Evolutionary conservation across 1,140 invertebrate species (phyloP).

Genomic region (Heterodera carotae): DNA sequence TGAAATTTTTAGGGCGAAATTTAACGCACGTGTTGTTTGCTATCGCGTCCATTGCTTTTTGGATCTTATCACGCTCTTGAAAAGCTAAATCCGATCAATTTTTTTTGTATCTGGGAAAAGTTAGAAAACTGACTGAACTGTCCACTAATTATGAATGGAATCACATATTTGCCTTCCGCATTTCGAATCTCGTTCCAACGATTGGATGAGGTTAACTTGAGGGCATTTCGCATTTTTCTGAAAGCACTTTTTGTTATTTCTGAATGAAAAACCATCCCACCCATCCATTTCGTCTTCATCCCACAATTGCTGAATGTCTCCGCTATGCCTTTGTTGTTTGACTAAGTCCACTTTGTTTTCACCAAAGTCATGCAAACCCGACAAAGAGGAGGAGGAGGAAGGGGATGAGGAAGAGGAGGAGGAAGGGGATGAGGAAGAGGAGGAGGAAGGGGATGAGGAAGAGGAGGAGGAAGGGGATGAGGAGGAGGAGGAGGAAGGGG

Average conservation of each 20-base stretch:
- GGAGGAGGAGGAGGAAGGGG: neutral
- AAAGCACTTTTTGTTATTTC: neutral
- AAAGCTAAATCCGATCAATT: conserved; percentile 2
- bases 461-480: neutral
- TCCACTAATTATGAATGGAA: conserved; percentile 38
- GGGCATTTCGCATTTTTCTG: conserved; percentile 37
- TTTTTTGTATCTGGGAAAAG: neutral
- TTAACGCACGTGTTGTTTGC: conserved; percentile 33
- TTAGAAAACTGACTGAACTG: conserved; percentile 25
- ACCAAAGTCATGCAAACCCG: neutral
- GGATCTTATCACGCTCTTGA: conserved; percentile 24
- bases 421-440: neutral
- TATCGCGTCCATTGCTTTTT: conserved; percentile 32
- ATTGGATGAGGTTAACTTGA: conserved; percentile 22
- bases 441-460: neutral
- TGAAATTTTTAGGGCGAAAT: conserved; percentile 22
- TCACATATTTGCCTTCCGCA: conserved; percentile 34
- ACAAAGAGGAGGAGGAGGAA: neutral
- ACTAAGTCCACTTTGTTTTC: conserved; percentile 7
- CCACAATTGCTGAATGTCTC: conserved; percentile 27
- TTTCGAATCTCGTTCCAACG: conserved; percentile 26
- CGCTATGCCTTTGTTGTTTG: conserved; percentile 17
- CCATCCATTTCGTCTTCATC: conserved; percentile 16
- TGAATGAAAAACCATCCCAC: neutral
- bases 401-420: neutral